Evolutionary conservation across 2,888 invertebrate species (phyloP).

Genomic region (Drosophila robusta): DNA sequence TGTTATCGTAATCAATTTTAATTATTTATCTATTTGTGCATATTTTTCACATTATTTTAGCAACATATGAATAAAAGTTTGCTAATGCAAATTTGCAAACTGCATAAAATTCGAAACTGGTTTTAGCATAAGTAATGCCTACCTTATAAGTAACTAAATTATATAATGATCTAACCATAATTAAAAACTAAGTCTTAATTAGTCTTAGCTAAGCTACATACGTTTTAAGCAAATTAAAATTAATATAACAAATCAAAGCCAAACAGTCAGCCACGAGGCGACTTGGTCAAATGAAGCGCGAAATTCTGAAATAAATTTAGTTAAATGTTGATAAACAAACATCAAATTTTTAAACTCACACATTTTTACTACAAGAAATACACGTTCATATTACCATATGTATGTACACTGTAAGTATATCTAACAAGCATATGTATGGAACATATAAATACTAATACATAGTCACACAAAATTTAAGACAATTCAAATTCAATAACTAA

Average conservation of each 20-base stretch:
- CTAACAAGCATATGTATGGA: slow-evolving; percentile 33
- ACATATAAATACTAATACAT: slow-evolving; percentile 26
- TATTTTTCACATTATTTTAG: slow-evolving; percentile 68
- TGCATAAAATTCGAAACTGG: slow-evolving; percentile 63
- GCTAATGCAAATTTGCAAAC: slow-evolving; percentile 35
- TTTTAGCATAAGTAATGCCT: slow-evolving; percentile 66
- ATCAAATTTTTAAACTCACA: slow-evolving; percentile 63
- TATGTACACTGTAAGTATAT: slow-evolving; percentile 32
- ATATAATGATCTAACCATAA: slow-evolving; percentile 53
- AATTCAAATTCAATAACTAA: slow-evolving; percentile 46
- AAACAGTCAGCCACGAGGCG: slow-evolving; percentile 42
- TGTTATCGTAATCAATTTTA: slow-evolving; percentile 62
- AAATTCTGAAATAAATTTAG: slow-evolving; percentile 83
- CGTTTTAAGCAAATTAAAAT: slow-evolving; percentile 38
- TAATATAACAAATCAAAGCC: slow-evolving; percentile 43
- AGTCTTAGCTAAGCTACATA: slow-evolving; percentile 72
- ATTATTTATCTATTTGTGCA: slow-evolving; percentile 69
- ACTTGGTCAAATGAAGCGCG: slow-evolving; percentile 70
- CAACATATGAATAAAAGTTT: slow-evolving; percentile 33
- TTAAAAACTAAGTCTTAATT: slow-evolving; percentile 71
- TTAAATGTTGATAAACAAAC: slow-evolving; percentile 64
- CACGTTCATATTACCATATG: slow-evolving; percentile 28
- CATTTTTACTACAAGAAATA: slow-evolving; percentile 45
- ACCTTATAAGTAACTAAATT: slow-evolving; percentile 52
- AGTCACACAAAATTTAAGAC: slow-evolving; percentile 34